phyloP scores from a whole-genome alignment of 2,888 invertebrate genomes.

The Melangyna quadrimaculata region DNA sequence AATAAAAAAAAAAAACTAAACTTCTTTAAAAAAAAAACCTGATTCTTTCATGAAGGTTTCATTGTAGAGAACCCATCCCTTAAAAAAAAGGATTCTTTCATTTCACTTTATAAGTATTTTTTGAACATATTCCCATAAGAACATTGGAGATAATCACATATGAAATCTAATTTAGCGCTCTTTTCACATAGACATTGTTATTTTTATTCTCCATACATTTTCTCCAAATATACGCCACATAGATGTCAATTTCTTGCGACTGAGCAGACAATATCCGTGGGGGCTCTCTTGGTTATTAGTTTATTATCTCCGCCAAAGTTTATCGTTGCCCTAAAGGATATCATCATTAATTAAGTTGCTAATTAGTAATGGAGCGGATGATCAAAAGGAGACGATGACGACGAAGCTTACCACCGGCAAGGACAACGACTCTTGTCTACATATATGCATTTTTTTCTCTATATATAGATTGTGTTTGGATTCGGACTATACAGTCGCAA shows the following conservation, averaged over 20 bases:
- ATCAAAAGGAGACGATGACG: not conserved
- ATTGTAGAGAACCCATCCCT: no score
- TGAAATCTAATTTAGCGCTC: slow-evolving; percentile 50
- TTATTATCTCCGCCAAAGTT: slow-evolving; percentile 66
- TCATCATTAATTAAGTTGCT: slow-evolving; percentile 68
- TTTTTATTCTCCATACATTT: not conserved
- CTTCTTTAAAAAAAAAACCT: no score
- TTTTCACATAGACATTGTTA: not conserved
- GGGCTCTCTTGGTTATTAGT: slow-evolving; percentile 62
- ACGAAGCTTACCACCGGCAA: not conserved
- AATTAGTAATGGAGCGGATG: slow-evolving; percentile 62
- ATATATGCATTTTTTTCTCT: not conserved
- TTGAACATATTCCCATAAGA: not conserved
- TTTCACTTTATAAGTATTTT: no score
- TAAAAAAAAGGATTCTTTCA: no score
- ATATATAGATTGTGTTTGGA: not conserved
- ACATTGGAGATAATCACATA: slow-evolving; percentile 22
- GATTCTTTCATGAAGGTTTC: no score
- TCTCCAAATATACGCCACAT: not conserved
- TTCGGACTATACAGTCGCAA: not conserved
- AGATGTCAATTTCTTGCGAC: slow-evolving; percentile 28
- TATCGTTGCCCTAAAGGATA: slow-evolving; percentile 67
- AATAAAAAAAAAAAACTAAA: no score
- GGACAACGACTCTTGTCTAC: slow-evolving; percentile 1
- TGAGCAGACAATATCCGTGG: slow-evolving; percentile 44